Evolutionary conservation across 2,113 vertebrate genomes (phyloP).

Genomic region (Odontesthes bonariensis): DNA sequence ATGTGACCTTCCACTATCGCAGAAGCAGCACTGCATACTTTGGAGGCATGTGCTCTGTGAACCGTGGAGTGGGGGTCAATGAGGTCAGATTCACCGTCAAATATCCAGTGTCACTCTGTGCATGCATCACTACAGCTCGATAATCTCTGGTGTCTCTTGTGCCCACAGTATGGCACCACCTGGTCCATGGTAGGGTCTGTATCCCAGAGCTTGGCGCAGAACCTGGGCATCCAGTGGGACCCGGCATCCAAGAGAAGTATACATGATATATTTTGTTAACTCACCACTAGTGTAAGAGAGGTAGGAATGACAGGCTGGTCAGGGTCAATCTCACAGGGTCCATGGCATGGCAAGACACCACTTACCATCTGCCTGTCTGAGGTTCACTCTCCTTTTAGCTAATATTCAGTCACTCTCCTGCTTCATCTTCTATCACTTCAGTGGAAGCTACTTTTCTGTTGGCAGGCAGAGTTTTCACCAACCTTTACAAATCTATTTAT

Average conservation of each 20-base stretch:
- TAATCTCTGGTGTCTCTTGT: constrained; percentile 50
- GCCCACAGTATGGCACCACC: constrained; percentile 89
- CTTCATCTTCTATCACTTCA: too few relatives aligned
- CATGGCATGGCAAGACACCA: not conserved
- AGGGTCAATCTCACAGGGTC: not conserved
- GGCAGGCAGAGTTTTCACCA: too few relatives aligned
- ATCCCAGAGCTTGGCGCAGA: constrained; percentile 95
- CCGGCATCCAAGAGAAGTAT: constrained; percentile 92
- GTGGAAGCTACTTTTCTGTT: too few relatives aligned
- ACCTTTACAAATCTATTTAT: too few relatives aligned
- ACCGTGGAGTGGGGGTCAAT: constrained; percentile 94
- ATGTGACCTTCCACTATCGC: constrained; percentile 94
- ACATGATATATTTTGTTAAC: constrained; percentile 69
- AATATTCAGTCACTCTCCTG: too few relatives aligned
- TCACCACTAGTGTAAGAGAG: not conserved
- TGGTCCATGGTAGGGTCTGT: constrained; percentile 90
- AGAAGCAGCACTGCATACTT: constrained; percentile 95
- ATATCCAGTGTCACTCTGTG: not conserved
- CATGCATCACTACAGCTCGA: not conserved
- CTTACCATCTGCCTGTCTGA: too few relatives aligned
- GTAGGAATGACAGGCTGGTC: not conserved
- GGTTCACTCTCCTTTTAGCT: too few relatives aligned
- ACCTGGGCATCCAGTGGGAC: constrained; percentile 98
- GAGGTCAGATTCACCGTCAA: constrained; percentile 86
- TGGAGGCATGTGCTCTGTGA: constrained; percentile 92